Base-by-base conservation (phyloP, 2,888 invertebrate genomes). In the Orthosia cruda region DNA sequence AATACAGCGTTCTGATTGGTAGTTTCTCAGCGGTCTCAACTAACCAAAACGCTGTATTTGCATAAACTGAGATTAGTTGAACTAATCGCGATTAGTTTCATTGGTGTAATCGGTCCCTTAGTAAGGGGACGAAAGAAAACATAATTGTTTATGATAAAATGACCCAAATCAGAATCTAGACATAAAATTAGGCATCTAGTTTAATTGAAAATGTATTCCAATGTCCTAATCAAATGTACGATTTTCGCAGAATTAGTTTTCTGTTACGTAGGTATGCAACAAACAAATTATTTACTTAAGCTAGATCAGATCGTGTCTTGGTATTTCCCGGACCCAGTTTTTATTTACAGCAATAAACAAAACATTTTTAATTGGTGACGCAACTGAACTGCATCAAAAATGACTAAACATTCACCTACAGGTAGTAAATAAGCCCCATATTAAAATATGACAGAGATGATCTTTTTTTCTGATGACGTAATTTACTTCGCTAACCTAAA, bases 401-500 rank as follows among this genome's bases (percentile, higher is more conserved):
- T 9, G 40, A 40, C 40, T 40, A 40, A 40, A 40, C 9, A 7
- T 40, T 40, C 40, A 40, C 9, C 40, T 40, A 9, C 9, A 40
- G 40, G 1, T 1, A 9, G 40, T 32, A 7, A n/a, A 40, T 9
- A 40, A 9, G 16, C 12, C 15, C 9, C 45, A 26, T 50, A 45
- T 72, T 59, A 45, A 15, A 5, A 73, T 58, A 75, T 45, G 15
- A n/a, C 57, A n/a, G 13, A 26, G 2, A 15, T 18, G 32, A 11
- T 65, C 2, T 15, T 26, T 15, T 5, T 40, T 55, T 52, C 3
- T 40, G 16, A 40, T 71, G 47, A 71, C 49, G 54, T n/a, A 77
- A 54, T 77, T 20, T 64, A 64, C 49, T 66, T 52, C 62, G 57
- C 16, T 54, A 66, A 49, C 40, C 23, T 47, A 15, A 55, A 61